phyloP scores from a whole-genome alignment of 2,888 invertebrate species.

The Tillus elongatus region DNA sequence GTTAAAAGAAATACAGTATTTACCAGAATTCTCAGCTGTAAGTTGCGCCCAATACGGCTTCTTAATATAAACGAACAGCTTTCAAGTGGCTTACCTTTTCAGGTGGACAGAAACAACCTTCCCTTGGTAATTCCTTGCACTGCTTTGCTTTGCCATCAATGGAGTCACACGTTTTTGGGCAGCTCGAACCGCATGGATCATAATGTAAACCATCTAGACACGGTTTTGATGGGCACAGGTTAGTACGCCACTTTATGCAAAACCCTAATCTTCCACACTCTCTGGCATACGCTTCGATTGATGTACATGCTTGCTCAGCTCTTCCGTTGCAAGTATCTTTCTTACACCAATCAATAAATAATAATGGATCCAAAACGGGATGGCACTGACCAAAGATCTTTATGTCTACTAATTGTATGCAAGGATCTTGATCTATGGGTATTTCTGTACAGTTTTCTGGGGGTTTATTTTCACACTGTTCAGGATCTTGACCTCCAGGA shows the following conservation, averaged over 20 bases:
- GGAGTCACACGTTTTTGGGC: conserved; percentile 58
- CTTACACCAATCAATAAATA: conserved; percentile 61
- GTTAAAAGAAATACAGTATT: too few relatives aligned
- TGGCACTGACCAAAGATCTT: conserved; percentile 60
- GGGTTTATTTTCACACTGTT: conserved; percentile 35
- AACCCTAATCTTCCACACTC: conserved; percentile 61
- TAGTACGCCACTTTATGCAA: conserved; percentile 64
- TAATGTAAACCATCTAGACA: conserved; percentile 48
- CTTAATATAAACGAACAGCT: too few relatives aligned
- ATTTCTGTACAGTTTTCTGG: conserved; percentile 40
- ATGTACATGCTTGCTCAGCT: conserved; percentile 52
- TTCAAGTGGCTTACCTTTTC: conserved; percentile 57
- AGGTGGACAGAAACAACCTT: conserved; percentile 79
- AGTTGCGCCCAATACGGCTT: too few relatives aligned
- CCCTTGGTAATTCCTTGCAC: conserved; percentile 40
- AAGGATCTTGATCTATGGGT: conserved; percentile 56
- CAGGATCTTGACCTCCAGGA: conserved; percentile 38
- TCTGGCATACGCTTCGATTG: conserved; percentile 62
- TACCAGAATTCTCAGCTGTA: too few relatives aligned
- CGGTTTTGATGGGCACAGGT: conserved; percentile 54
- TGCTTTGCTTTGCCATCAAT: conserved; percentile 40
- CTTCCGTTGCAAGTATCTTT: conserved; percentile 54
- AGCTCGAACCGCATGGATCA: conserved; percentile 51
- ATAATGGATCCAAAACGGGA: conserved; percentile 58
- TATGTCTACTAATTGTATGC: conserved; percentile 52